A percentile compares a stretch with the other conserved stretches of the same genome.
phyloP scores from a whole-genome alignment of 2,888 invertebrate species.

The Conomelus anceps region DNA sequence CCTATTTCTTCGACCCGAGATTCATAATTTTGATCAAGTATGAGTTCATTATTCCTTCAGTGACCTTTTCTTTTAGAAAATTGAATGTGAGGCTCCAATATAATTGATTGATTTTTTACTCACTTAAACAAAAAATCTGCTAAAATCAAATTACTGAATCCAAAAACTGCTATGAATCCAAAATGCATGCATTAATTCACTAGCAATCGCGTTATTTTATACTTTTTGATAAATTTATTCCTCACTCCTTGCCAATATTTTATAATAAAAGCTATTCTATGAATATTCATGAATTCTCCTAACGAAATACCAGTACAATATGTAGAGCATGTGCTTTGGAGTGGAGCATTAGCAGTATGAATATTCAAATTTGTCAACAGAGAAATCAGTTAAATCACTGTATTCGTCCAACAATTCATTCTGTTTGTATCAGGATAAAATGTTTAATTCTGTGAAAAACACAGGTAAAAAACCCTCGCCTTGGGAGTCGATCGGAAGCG shows the following conservation, averaged over 20 bases:
- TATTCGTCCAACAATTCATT: neutral
- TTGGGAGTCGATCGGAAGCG: neutral
- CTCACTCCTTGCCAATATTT: neutral
- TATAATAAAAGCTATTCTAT: neutral
- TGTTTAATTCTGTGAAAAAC: neutral
- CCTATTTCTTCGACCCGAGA: too few relatives aligned
- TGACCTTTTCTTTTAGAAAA: too few relatives aligned
- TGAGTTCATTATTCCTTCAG: too few relatives aligned
- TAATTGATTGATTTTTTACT: too few relatives aligned
- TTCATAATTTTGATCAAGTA: too few relatives aligned
- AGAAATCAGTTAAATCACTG: neutral
- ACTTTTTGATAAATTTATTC: too few relatives aligned
- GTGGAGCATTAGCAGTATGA: neutral
- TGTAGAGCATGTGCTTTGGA: neutral
- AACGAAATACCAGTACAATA: neutral
- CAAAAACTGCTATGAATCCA: neutral
- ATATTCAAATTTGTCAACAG: neutral
- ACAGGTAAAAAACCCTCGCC: neutral
- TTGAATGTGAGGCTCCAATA: neutral
- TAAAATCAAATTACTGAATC: neutral
- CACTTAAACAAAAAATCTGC: neutral
- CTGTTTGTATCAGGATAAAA: neutral
- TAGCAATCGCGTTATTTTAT: neutral
- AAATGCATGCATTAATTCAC: neutral
- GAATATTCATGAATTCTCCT: neutral